phyloP scores from a whole-genome alignment of 1,140 invertebrate species.

The Melanaphis sacchari region DNA sequence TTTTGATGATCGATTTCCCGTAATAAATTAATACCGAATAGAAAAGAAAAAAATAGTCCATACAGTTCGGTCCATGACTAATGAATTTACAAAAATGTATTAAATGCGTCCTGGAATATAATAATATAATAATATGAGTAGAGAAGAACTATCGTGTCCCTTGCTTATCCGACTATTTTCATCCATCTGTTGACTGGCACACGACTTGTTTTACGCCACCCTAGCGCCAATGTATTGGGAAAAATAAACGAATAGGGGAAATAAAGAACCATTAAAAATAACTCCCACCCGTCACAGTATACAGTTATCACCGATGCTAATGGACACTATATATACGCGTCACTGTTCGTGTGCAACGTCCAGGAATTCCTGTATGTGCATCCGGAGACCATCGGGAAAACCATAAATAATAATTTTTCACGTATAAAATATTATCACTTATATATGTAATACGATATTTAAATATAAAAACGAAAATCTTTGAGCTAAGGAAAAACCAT shows the following conservation, averaged over 20 bases:
- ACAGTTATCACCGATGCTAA: not conserved
- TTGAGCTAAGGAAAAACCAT: not conserved
- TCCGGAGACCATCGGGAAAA: constrained; percentile 30
- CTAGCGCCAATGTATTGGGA: not conserved
- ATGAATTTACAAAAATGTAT: not conserved
- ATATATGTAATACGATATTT: no score
- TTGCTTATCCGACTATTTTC: not conserved
- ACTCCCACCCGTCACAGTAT: not conserved
- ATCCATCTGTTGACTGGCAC: not conserved
- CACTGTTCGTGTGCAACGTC: constrained; percentile 41
- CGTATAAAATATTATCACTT: not conserved
- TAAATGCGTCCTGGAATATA: not conserved
- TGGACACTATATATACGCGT: constrained; percentile 3
- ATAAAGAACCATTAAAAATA: constrained; percentile 23
- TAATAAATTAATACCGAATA: not conserved
- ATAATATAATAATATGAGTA: not conserved
- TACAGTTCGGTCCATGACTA: not conserved
- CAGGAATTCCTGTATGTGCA: constrained; percentile 38
- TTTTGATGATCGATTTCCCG: no score
- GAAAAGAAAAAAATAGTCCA: not conserved
- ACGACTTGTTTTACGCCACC: not conserved
- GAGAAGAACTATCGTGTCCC: not conserved
- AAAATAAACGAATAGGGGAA: not conserved
- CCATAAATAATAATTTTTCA: constrained; percentile 7
- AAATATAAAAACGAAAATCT: not conserved